Evolutionary conservation across 2,888 invertebrate species (phyloP).

Genomic region (Palloptera scutellata): DNA sequence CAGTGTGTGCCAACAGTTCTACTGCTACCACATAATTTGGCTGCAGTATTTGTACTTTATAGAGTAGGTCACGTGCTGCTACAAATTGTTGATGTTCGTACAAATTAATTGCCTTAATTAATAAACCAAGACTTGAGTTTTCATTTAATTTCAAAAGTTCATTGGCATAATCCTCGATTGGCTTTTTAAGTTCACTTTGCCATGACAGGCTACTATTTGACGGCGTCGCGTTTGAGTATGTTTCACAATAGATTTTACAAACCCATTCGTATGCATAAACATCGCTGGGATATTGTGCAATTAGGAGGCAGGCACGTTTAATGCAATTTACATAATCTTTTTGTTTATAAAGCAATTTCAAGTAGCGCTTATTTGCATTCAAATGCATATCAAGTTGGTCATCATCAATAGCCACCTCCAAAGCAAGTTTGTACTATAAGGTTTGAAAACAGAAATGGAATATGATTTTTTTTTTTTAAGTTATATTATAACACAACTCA

Average conservation of each 20-base stretch:
- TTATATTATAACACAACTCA: conserved; percentile 33
- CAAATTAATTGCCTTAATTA: conserved; percentile 70
- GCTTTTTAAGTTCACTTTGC: conserved; percentile 38
- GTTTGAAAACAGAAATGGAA: conserved; percentile 4
- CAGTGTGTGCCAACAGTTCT: conserved; percentile 65
- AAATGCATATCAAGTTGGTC: conserved; percentile 38
- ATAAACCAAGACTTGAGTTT: conserved; percentile 70
- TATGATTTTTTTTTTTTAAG: neutral
- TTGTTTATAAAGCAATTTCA: conserved; percentile 58
- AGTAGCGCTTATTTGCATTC: conserved; percentile 52
- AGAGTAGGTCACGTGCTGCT: conserved; percentile 67
- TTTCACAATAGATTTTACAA: conserved; percentile 69
- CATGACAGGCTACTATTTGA: conserved; percentile 32
- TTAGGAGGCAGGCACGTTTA: conserved; percentile 65
- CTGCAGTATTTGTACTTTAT: conserved; percentile 61
- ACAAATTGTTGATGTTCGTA: conserved; percentile 67
- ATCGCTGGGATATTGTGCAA: conserved; percentile 65
- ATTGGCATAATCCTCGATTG: conserved; percentile 66
- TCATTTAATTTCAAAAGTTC: conserved; percentile 68
- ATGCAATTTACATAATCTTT: conserved; percentile 64
- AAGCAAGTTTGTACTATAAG: conserved; percentile 50
- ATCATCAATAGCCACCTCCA: conserved; percentile 47
- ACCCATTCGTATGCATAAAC: conserved; percentile 70
- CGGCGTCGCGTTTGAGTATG: conserved; percentile 40
- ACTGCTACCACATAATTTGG: conserved; percentile 65